A percentile compares a stretch with the other conserved stretches of the same genome.
phyloP scores from a whole-genome alignment of 2,113 vertebrate species.

The Callaeas wilsoni region DNA sequence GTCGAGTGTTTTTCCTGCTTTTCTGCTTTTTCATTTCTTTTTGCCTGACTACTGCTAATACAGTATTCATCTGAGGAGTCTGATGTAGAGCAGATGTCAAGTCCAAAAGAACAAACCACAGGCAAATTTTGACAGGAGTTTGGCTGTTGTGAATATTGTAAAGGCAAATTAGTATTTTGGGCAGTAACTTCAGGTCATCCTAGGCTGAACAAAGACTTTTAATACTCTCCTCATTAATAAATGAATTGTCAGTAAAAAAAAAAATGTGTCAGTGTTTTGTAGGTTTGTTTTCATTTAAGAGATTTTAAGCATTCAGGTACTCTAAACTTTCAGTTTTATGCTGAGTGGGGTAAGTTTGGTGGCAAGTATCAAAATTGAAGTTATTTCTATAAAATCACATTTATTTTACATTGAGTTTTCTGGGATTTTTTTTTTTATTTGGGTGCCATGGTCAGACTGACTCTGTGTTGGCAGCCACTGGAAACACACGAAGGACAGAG shows the following conservation, averaged over 20 bases:
- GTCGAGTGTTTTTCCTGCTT: background rate
- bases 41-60: background rate
- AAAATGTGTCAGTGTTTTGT: background rate
- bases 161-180: background rate
- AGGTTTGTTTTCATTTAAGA: background rate
- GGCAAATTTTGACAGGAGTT: conserved; percentile 2
- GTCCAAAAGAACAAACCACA: background rate
- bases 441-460: background rate
- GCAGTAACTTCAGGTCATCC: background rate
- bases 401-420: background rate
- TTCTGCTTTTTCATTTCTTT: background rate
- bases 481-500: background rate
- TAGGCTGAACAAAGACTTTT: background rate
- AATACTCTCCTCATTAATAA: background rate
- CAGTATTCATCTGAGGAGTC: background rate
- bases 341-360: background rate
- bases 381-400: background rate
- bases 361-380: background rate
- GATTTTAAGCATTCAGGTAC: background rate
- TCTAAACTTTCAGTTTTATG: background rate
- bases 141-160: background rate
- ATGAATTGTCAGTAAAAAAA: background rate
- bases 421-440: background rate
- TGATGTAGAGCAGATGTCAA: background rate
- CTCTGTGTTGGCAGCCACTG: background rate